Conservation (phyloP, 2,888 invertebrate species). For the Merodon equestris region DNA sequence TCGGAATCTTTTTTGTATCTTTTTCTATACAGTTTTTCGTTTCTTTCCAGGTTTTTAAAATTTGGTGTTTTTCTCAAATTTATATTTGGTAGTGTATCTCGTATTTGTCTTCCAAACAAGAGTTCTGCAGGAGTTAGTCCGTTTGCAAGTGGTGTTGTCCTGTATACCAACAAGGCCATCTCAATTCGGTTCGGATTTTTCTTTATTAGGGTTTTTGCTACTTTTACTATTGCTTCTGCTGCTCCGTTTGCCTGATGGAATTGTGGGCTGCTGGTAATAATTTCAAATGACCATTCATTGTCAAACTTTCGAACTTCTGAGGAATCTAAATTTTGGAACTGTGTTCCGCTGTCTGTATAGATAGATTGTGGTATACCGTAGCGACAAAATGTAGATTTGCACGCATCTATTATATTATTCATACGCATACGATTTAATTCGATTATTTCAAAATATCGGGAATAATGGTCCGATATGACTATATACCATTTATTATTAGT, state of each 20-base stretch:
- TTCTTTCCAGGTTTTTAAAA: not conserved
- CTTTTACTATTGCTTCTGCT: conserved; percentile 17
- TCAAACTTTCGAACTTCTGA: not conserved
- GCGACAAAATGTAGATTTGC: conserved; percentile 6
- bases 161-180: not conserved
- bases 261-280: conserved; percentile 12
- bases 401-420: conserved; percentile 3
- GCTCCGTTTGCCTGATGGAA: conserved; percentile 19
- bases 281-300: conserved; percentile 5
- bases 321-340: conserved; percentile 13
- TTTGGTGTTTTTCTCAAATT: conserved; percentile 2
- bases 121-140: too few relatives aligned
- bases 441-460: not conserved
- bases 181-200: not conserved
- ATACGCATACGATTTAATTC: not conserved
- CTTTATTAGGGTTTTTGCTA: conserved; percentile 5
- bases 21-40: not conserved
- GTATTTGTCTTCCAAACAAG: too few relatives aligned
- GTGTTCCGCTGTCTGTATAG: conserved; percentile 7
- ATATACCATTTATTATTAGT: conserved; percentile 2
- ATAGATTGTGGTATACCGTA: conserved; percentile 4
- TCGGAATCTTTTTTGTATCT: conserved; percentile 9
- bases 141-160: too few relatives aligned
- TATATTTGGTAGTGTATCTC: conserved; percentile 7
- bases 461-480: not conserved